Base-by-base conservation (phyloP, 2,888 invertebrate genomes). In the Acheta domesticus region DNA sequence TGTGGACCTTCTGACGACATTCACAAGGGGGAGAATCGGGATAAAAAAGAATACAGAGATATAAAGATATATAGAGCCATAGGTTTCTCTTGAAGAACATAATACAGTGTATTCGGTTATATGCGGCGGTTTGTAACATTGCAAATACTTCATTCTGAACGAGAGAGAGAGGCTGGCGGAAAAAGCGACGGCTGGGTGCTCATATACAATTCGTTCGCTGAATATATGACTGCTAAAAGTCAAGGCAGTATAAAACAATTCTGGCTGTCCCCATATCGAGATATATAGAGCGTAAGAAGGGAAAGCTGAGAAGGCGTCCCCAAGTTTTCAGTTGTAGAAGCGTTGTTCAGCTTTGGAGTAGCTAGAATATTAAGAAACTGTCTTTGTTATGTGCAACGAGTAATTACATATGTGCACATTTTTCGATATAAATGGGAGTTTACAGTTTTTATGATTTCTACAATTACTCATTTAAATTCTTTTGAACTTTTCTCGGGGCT, bases 31-130 rank as follows among this genome's bases (percentile, higher is more conserved):
- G 62, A 62, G 62, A n/a, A 62, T 62, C 14, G 62, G 36, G 36
- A 36, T n/a, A 62, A n/a, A 62, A 62, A 62, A n/a, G n/a, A 62
- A 62, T 62, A 62, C 62, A 62, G 36, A 36, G 36, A 36, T 36
- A 62, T 62, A 62, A n/a, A 62, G 62, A 62, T 62, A 62, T 62
- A 62, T 62, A 62, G 62, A n/a, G 62, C 62, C 62, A n/a, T 62
- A 62, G 62, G n/a, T 62, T 62, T 62, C n/a, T 62, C 62, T 62
- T 14, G 62, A 62, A n/a, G 62, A 62, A 19, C 62, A 62, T 62
- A 62, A 62, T 62, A 62, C 62, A 62, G 16, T 62, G 62, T 62
- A 62, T 62, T 62, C 36, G 62, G 62, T 62, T 62, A 62, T 62
- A 62, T 62, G 62, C 62, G 14, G 62, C n/a, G 62, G 62, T 62